Base-by-base conservation (phyloP, 1,140 invertebrate genomes). In the Drosophila biarmipes region DNA sequence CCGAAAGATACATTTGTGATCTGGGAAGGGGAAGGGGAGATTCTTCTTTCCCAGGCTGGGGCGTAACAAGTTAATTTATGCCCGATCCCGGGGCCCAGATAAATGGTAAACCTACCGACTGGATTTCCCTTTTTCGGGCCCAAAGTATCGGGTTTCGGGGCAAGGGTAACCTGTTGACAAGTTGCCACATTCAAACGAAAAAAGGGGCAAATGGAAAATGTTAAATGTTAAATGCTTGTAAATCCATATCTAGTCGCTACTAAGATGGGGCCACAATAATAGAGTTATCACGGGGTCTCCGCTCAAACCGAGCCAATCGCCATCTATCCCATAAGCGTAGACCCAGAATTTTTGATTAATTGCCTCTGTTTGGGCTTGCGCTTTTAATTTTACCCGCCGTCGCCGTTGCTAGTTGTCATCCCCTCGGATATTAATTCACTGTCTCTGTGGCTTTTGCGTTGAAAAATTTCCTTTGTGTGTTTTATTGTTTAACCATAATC, bases 61-160 rank as follows among this genome's bases (percentile, higher is more conserved):
- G 78, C 48, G 74, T 78, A 89, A 89, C 84, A 89, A 90, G 84
- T 89, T 89, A 89, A 89, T 89, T 89, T 89, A 89, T 89, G 76
- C 79, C 57, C 45, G 58, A 58, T 66, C 63, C 66, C 45, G 69
- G 34, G 64, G 29, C 27, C 24, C 35, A 49, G 82, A 87, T 87
- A 84, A 80, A 82, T 43, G 69, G 38, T 29, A 79, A 68, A 52
- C 80, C 75, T 68, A 76, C 64, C 51, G 63, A 46, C 62, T 11
- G 4, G 17, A 19, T 19, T 19, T 77, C 59, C 49, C 53, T 37
- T 67, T 63, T 64, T 59, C 54, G 38, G 19, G 46, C 29, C 14
- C 48, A 37, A 52, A 48, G 40, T 67, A 42, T 56, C 71, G 58
- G 63, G 37, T 61, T 72, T 37, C 55, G 67, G 31, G 46, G 59